Evolutionary conservation across 2,888 invertebrate genomes (phyloP).

Genomic region (Rotaria socialis): DNA sequence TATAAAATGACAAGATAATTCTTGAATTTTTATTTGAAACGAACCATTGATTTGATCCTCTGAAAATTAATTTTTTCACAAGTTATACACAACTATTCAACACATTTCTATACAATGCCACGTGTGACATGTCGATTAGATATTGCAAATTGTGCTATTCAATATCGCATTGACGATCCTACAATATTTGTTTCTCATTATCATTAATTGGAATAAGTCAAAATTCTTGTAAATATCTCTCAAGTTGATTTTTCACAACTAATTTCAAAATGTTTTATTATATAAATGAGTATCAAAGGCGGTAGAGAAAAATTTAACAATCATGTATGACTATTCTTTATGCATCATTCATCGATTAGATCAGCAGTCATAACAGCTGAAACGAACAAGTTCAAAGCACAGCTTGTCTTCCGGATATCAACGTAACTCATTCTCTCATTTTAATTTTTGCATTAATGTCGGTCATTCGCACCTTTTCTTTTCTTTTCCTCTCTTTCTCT

Average conservation of each 20-base stretch:
- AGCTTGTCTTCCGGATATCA: conserved; percentile 26
- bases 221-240: background rate
- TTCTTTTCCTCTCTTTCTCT: background rate
- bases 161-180: no score
- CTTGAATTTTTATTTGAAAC: no score
- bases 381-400: conserved; percentile 15
- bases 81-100: no score
- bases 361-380: conserved; percentile 9
- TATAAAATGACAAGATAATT: no score
- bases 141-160: no score
- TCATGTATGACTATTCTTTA: conserved; percentile 1
- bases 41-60: no score
- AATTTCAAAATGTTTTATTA: background rate
- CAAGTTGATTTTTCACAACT: background rate
- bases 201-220: background rate
- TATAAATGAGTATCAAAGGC: conserved; percentile 24
- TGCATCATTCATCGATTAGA: conserved; percentile 29
- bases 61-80: no score
- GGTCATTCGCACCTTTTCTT: background rate
- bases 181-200: background rate
- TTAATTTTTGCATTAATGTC: background rate
- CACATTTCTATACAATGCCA: no score
- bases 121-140: no score
- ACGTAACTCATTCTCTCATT: background rate
- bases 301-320: background rate